phyloP scores from a whole-genome alignment of 2,888 invertebrate species.

The Hydraecia micacea region DNA sequence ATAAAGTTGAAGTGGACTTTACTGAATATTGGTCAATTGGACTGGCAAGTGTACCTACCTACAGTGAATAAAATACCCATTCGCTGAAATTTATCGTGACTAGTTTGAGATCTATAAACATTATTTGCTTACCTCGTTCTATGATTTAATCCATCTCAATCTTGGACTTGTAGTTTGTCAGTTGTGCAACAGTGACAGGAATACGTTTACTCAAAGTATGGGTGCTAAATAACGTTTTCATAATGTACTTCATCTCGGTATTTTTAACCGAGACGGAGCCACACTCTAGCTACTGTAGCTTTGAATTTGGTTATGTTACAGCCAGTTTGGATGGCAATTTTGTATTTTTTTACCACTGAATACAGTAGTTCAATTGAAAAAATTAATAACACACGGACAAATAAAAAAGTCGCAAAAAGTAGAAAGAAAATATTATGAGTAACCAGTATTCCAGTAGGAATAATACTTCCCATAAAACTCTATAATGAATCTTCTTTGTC shows the following conservation, averaged over 20 bases:
- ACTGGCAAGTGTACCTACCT: background rate
- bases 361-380: background rate
- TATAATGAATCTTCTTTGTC: slow-evolving; percentile 51
- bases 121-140: background rate
- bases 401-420: background rate
- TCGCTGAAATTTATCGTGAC: background rate
- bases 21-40: slow-evolving; percentile 6
- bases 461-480: slow-evolving; percentile 39
- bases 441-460: slow-evolving; percentile 13
- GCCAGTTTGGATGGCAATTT: background rate
- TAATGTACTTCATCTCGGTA: background rate
- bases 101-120: fast-evolving
- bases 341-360: background rate
- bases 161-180: background rate
- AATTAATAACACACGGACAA: background rate
- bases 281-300: background rate
- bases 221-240: background rate
- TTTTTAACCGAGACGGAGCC: too few species aligned
- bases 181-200: background rate
- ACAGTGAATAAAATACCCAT: slow-evolving; percentile 9
- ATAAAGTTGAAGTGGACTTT: slow-evolving; percentile 16
- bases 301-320: background rate
- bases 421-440: background rate
- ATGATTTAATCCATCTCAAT: background rate
- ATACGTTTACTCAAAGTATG: background rate